Conservation (phyloP, 2,797 vertebrate species). For the Enoplosus armatus region DNA sequence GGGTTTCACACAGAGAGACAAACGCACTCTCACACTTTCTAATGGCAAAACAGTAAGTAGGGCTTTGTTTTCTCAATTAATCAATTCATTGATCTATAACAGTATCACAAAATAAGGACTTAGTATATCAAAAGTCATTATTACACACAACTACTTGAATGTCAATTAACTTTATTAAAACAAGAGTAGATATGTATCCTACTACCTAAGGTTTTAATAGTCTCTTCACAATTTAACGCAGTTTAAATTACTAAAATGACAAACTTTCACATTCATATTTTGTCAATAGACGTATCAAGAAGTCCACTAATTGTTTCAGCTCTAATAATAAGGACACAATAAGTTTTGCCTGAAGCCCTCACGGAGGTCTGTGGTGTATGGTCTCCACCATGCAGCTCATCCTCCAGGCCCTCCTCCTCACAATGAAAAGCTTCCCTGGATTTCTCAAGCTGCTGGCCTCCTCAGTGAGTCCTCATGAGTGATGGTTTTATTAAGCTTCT, state of each 20-base stretch:
- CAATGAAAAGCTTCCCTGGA: conserved; percentile 55
- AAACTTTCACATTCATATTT: not conserved
- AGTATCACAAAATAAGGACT: no score
- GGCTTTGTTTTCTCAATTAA: not conserved
- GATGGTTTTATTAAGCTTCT: conserved; percentile 73
- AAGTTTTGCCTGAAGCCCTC: not conserved
- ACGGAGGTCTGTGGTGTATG: not conserved
- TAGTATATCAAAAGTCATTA: no score
- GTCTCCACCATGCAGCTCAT: conserved; percentile 25
- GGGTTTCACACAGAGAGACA: not conserved
- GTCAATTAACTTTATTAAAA: no score
- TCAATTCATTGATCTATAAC: not conserved
- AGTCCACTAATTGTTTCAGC: not conserved
- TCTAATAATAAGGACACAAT: not conserved
- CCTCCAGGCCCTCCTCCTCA: conserved; percentile 21
- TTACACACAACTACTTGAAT: no score
- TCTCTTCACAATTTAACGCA: not conserved
- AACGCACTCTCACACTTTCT: not conserved
- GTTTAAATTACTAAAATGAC: no score
- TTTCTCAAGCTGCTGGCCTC: conserved; percentile 30
- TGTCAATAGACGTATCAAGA: not conserved
- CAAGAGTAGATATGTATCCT: not conserved
- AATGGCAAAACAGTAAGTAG: not conserved
- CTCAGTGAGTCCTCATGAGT: conserved; percentile 58
- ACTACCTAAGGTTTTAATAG: not conserved